These are phyloP conservation scores for Pteronura brasiliensis DNA, from an alignment of 2,113 vertebrate genomes.

Conservation along the genomic window DNA sequence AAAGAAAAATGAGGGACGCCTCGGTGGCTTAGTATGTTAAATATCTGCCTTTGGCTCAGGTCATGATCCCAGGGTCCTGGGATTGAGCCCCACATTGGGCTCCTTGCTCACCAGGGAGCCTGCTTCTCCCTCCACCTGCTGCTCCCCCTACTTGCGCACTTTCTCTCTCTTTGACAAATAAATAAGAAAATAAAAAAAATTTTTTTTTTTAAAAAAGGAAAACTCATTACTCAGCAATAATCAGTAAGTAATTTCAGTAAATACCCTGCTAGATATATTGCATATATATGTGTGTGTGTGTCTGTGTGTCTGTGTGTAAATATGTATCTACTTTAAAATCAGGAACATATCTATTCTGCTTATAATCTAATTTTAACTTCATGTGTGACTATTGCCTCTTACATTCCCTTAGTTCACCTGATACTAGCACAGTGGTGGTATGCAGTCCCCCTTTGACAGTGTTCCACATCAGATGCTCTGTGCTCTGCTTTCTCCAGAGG, in stretches of 20 bases:
- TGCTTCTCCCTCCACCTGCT: too few relatives aligned
- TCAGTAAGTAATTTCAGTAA: slow-evolving; percentile 20
- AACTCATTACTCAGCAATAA: not conserved
- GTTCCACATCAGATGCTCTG: not conserved
- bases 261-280: not conserved
- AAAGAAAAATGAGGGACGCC: not conserved
- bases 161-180: too few relatives aligned
- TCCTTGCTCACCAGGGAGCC: too few relatives aligned
- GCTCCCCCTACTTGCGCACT: too few relatives aligned
- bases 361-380: not conserved
- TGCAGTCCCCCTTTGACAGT: not conserved
- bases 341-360: not conserved
- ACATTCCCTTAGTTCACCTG: not conserved
- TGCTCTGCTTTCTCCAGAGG: not conserved
- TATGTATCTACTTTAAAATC: not conserved
- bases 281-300: not conserved
- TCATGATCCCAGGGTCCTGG: too few relatives aligned
- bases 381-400: not conserved
- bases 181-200: too few relatives aligned
- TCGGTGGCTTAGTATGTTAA: too few relatives aligned
- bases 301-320: not conserved
- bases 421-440: not conserved
- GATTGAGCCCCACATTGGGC: too few relatives aligned
- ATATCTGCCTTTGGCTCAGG: too few relatives aligned
- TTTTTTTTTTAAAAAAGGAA: not conserved